These are phyloP conservation scores for Rapana venosa DNA, from an alignment of 2,888 invertebrate genomes.

Conservation along the genomic window DNA sequence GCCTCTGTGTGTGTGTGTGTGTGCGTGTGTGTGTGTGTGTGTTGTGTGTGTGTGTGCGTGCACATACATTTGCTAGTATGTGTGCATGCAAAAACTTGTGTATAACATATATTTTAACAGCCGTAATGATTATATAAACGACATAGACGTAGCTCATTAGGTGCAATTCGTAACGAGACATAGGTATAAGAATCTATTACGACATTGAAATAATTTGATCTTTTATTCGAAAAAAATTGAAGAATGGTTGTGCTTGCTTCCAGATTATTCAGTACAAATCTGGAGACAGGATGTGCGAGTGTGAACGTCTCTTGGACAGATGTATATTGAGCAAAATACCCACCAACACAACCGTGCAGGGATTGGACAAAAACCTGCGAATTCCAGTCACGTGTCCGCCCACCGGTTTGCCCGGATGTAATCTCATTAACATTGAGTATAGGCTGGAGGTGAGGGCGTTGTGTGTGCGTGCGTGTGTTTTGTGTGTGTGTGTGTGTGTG, in stretches of 20 bases:
- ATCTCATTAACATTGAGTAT: constrained; percentile 36
- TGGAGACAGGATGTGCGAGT: constrained; percentile 29
- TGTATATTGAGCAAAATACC: constrained; percentile 25
- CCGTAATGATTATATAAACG: too few species aligned
- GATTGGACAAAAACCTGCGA: constrained; percentile 13
- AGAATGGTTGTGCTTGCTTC: not conserved
- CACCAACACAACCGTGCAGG: not conserved
- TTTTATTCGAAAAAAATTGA: not conserved
- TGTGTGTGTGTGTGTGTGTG: not conserved
- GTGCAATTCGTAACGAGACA: too few species aligned
- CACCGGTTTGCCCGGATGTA: constrained; percentile 40
- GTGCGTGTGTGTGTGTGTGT: too few species aligned
- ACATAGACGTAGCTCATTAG: too few species aligned
- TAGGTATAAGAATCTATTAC: too few species aligned
- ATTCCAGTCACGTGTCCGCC: constrained; percentile 36
- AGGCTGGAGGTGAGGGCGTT: constrained; percentile 26
- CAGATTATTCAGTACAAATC: constrained; percentile 26
- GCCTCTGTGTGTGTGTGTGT: too few species aligned
- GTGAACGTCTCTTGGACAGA: constrained; percentile 29
- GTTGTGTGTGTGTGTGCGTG: too few species aligned
- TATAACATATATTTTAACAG: too few species aligned
- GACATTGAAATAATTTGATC: too few species aligned
- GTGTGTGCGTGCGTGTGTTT: not conserved
- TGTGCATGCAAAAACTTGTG: too few species aligned
- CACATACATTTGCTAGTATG: too few species aligned